Evolutionary conservation across 2,888 invertebrate species (phyloP).

Genomic region (Dicycla oo): DNA sequence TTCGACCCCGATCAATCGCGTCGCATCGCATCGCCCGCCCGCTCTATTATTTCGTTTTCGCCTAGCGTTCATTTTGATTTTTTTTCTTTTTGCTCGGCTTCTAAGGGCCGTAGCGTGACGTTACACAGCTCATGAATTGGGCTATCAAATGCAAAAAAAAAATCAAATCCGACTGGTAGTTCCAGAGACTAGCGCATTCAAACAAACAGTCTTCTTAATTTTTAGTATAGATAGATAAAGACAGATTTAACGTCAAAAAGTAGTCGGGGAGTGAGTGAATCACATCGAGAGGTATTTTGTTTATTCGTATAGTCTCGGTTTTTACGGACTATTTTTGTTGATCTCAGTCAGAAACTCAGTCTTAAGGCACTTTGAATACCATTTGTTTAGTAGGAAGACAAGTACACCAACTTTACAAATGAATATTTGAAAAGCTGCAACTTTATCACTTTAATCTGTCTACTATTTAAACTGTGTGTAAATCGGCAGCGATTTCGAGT

Average conservation of each 20-base stretch:
- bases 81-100: too few relatives aligned
- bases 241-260: slow-evolving; percentile 22
- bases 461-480: neutral
- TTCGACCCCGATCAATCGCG: too few relatives aligned
- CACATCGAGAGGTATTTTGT: slow-evolving; percentile 45
- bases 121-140: too few relatives aligned
- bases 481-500: slow-evolving; percentile 3
- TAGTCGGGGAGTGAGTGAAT: slow-evolving; percentile 22
- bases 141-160: too few relatives aligned
- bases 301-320: slow-evolving; percentile 16
- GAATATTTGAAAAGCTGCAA: neutral
- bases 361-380: slow-evolving; percentile 42
- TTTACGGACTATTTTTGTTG: slow-evolving; percentile 13
- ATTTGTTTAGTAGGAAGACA: slow-evolving; percentile 18
- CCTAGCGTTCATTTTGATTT: too few relatives aligned
- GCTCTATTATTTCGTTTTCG: too few relatives aligned
- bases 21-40: too few relatives aligned
- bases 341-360: slow-evolving; percentile 47
- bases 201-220: too few relatives aligned
- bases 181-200: too few relatives aligned
- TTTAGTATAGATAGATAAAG: slow-evolving; percentile 1
- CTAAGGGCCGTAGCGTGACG: too few relatives aligned
- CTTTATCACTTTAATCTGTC: neutral
- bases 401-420: neutral
- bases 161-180: too few relatives aligned